Conservation (phyloP, 2,797 vertebrate species). For the Aselliscus stoliczkanus region DNA sequence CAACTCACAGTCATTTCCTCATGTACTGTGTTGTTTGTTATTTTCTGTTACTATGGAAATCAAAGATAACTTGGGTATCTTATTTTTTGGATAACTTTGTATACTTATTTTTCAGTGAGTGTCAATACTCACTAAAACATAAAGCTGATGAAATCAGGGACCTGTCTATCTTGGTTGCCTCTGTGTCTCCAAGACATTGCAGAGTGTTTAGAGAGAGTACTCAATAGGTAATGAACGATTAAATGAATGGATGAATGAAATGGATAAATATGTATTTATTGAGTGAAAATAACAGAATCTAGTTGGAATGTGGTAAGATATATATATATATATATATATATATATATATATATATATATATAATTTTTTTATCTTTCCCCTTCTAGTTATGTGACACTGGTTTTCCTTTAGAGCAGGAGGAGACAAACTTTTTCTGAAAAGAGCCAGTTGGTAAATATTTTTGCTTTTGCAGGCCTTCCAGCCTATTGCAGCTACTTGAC, state of each 20-base stretch:
- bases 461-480: neutral
- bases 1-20: neutral
- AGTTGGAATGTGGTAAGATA: neutral
- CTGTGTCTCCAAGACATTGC: neutral
- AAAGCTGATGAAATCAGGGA: neutral
- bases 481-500: neutral
- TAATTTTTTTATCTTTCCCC: neutral
- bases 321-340: no score
- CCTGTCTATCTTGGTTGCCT: neutral
- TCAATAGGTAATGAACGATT: neutral
- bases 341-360: no score
- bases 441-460: neutral
- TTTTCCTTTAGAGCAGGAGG: neutral
- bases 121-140: neutral
- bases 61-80: neutral
- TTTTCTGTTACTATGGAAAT: neutral
- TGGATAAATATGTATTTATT: neutral
- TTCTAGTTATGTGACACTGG: neutral
- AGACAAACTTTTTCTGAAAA: neutral
- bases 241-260: neutral
- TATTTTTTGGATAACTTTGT: neutral
- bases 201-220: neutral
- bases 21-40: neutral
- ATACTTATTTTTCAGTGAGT: neutral
- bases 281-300: neutral